A percentile compares a stretch with the other conserved stretches of the same genome.
Conservation (phyloP, 2,113 vertebrate genomes). For the Mixornis gularis region DNA sequence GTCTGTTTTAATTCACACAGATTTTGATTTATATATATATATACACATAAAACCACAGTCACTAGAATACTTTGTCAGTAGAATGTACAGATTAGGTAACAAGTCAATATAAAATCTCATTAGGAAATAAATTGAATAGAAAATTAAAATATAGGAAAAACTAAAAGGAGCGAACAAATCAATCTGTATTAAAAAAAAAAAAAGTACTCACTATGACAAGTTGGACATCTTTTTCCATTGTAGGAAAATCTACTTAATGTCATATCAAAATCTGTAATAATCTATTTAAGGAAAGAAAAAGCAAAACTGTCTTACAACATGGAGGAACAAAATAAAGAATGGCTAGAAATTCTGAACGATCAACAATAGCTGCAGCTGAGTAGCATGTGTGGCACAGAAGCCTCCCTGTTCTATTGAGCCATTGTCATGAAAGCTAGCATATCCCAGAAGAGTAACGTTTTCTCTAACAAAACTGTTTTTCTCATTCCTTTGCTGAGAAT, state of each 20-base stretch:
- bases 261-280: constrained; percentile 99
- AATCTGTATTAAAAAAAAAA: constrained; percentile 15
- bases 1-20: neutral
- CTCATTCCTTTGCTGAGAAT: neutral
- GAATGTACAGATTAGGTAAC: neutral
- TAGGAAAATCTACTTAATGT: constrained; percentile 92
- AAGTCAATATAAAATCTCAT: neutral
- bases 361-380: neutral
- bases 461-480: neutral
- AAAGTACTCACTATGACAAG: constrained; percentile 91
- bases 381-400: neutral
- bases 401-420: neutral
- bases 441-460: neutral
- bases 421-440: neutral
- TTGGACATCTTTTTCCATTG: constrained; percentile 91
- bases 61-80: neutral
- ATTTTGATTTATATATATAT: neutral
- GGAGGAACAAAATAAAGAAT: constrained; percentile 43
- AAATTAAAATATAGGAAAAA: constrained; percentile 20
- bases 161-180: constrained; percentile 11
- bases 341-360: constrained; percentile 24
- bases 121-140: neutral
- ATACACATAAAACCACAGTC: neutral
- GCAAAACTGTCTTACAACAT: constrained; percentile 36
- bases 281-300: constrained; percentile 74